These are phyloP conservation scores for Acanthisitta chloris DNA, from an alignment of 2,113 vertebrate genomes.

Conservation along the genomic window DNA sequence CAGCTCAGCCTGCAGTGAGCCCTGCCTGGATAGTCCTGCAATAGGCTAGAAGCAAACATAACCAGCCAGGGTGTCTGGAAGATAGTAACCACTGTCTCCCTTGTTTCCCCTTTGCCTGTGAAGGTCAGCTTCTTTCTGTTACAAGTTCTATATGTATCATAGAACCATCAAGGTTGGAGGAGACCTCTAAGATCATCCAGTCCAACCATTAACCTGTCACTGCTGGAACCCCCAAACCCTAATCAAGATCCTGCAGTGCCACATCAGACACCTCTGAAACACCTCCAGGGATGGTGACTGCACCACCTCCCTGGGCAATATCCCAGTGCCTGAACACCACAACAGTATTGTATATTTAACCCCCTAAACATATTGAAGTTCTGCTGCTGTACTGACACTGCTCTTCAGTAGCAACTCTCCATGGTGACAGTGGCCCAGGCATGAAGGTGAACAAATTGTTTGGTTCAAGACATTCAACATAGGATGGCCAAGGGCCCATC, in stretches of 20 bases:
- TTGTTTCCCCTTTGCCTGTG: background rate
- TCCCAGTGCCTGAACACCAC: too few relatives aligned
- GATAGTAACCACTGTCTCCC: background rate
- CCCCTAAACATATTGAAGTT: background rate
- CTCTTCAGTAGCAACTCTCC: background rate
- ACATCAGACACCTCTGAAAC: too few relatives aligned
- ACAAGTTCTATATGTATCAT: too few relatives aligned
- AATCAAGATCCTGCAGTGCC: too few relatives aligned
- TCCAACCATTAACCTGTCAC: too few relatives aligned
- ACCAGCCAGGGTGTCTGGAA: background rate
- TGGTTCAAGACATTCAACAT: background rate
- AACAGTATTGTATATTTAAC: too few relatives aligned
- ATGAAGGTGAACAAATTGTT: background rate
- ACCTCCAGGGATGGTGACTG: too few relatives aligned
- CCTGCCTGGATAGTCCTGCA: background rate
- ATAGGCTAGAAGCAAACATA: background rate
- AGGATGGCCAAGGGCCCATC: background rate
- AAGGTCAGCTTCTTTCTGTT: background rate
- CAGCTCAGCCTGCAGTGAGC: rapidly evolving
- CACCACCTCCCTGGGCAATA: too few relatives aligned
- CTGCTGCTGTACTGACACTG: background rate
- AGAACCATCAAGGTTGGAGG: too few relatives aligned
- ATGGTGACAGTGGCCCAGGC: background rate
- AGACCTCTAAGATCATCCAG: too few relatives aligned
- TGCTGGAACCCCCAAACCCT: too few relatives aligned